A percentile compares a stretch with the other conserved stretches of the same genome.
These are phyloP conservation scores for Galleria mellonella DNA, from an alignment of 1,140 invertebrate species.

Conservation along the genomic window DNA sequence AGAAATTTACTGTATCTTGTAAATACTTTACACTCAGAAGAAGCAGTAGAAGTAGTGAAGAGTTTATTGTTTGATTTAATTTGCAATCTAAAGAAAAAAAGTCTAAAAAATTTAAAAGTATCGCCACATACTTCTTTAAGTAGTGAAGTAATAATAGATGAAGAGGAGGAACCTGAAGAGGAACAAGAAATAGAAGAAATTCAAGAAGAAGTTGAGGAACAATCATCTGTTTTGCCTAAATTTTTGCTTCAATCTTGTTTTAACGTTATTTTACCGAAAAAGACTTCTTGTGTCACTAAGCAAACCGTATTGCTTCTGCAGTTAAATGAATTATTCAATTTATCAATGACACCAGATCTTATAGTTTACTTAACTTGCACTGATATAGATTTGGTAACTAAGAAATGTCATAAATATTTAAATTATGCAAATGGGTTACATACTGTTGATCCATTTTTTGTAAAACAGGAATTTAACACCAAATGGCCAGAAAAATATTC, in stretches of 20 bases:
- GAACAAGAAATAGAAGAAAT: slow-evolving; percentile 24
- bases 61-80: slow-evolving; percentile 65
- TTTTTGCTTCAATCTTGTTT: slow-evolving; percentile 46
- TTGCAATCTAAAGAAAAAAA: slow-evolving; percentile 49
- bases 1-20: slow-evolving; percentile 24
- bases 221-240: slow-evolving; percentile 38
- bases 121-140: slow-evolving; percentile 25
- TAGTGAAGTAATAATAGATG: slow-evolving; percentile 17
- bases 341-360: slow-evolving; percentile 62
- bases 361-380: slow-evolving; percentile 74
- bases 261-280: slow-evolving; percentile 26
- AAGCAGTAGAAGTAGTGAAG: slow-evolving; percentile 53
- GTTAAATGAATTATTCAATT: slow-evolving; percentile 39
- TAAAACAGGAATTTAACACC: slow-evolving; percentile 23
- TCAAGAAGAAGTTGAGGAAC: slow-evolving; percentile 35
- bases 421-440: slow-evolving; percentile 47
- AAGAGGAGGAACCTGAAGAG: slow-evolving; percentile 37
- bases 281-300: slow-evolving; percentile 26
- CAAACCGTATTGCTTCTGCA: slow-evolving; percentile 35
- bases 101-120: slow-evolving; percentile 17
- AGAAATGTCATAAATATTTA: slow-evolving; percentile 56
- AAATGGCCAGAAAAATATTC: slow-evolving; percentile 49
- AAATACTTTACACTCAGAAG: slow-evolving; percentile 59
- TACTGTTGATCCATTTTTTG: slow-evolving; percentile 28
- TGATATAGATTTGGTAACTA: slow-evolving; percentile 68